These are phyloP conservation scores for Hybognathus amarus DNA, from an alignment of 2,797 vertebrate species.

Conservation along the genomic window DNA sequence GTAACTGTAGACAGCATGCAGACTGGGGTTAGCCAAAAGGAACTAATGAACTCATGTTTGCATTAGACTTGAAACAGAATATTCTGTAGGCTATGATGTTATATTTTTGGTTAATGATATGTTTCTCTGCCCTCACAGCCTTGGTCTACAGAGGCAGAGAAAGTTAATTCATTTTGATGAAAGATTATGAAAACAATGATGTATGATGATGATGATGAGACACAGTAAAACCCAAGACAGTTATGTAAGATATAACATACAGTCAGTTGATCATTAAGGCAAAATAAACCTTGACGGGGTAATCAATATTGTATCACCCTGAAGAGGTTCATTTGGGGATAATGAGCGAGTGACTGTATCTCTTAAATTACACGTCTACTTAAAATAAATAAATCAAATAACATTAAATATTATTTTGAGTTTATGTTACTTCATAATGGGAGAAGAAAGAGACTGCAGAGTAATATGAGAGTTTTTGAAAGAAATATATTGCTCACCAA, in stretches of 20 bases:
- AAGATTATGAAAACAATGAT: conserved; percentile 23
- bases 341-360: not conserved
- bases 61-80: conserved; percentile 7
- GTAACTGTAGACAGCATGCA: conserved; percentile 2
- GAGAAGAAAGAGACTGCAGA: not conserved
- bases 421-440: not conserved
- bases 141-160: conserved; percentile 9
- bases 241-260: conserved; percentile 7
- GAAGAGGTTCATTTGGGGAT: not conserved
- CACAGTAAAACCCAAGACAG: not conserved
- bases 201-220: not conserved
- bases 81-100: conserved; percentile 20
- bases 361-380: not conserved
- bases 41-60: not conserved
- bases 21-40: not conserved
- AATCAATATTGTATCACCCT: conserved; percentile 4
- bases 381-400: not conserved
- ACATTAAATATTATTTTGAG: not conserved
- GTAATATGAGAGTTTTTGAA: not conserved
- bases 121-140: conserved; percentile 7
- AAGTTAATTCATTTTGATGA: conserved; percentile 4
- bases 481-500: not conserved
- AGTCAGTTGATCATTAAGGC: not conserved
- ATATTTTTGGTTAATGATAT: conserved; percentile 17
- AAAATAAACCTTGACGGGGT: not conserved